Percentiles rank a stretch among this genome's conserved stretches.
phyloP scores from a whole-genome alignment of 2,797 vertebrate genomes.

The Pantherophis alleghaniensis region DNA sequence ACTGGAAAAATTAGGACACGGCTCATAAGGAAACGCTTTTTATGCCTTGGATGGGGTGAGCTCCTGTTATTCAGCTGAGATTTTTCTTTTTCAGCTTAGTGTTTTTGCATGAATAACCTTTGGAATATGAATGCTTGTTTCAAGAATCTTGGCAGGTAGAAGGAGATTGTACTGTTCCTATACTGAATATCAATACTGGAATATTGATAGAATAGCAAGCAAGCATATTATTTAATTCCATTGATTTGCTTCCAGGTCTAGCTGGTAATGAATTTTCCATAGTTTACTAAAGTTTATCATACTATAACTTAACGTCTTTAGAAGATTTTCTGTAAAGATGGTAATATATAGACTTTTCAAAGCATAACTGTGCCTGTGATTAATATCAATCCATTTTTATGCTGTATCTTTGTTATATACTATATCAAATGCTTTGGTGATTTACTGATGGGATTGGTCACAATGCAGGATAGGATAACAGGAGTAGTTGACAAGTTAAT shows the following conservation, averaged over 20 bases:
- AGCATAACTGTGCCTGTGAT: constrained; percentile 11
- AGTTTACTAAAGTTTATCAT: constrained; percentile 28
- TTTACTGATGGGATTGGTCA: constrained; percentile 74
- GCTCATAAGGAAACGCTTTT: constrained; percentile 96
- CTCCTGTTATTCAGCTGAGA: constrained; percentile 39
- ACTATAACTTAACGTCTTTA: constrained; percentile 42
- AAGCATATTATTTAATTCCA: constrained; percentile 19
- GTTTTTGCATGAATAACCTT: constrained; percentile 29
- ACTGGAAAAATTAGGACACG: constrained; percentile 98
- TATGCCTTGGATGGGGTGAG: constrained; percentile 99
- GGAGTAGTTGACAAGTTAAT: constrained; percentile 32
- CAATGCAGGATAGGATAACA: constrained; percentile 53
- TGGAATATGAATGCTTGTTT: constrained; percentile 23
- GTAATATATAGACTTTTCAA: constrained; percentile 39
- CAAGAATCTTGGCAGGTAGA: constrained; percentile 34
- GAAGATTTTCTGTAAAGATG: constrained; percentile 43
- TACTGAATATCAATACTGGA: constrained; percentile 33
- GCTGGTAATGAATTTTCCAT: constrained; percentile 12
- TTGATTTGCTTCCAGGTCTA: constrained; percentile 23
- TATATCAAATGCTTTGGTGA: constrained; percentile 78
- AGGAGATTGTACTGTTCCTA: neutral
- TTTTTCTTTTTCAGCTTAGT: constrained; percentile 20
- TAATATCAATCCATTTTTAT: constrained; percentile 56
- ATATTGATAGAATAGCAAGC: constrained; percentile 10
- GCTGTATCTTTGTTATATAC: constrained; percentile 78